These are phyloP conservation scores for Drosophila lini DNA, from an alignment of 1,140 invertebrate genomes.

Conservation along the genomic window DNA sequence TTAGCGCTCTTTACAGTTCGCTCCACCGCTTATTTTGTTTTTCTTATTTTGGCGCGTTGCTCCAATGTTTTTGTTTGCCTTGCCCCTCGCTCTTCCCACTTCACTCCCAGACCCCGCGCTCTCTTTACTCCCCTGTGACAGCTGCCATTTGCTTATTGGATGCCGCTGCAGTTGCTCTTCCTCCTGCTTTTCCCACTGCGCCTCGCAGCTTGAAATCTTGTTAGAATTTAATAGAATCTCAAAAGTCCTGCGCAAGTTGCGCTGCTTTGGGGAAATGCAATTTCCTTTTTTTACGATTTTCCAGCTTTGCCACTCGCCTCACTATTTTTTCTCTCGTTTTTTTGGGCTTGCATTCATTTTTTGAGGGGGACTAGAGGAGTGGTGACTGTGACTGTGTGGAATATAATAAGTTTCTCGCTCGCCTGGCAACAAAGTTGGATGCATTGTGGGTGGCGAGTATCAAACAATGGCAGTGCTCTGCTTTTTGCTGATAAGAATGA, in stretches of 20 bases:
- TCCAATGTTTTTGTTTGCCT: slow-evolving; percentile 61
- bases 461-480: slow-evolving; percentile 38
- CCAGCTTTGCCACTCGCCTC: slow-evolving; percentile 42
- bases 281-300: slow-evolving; percentile 80
- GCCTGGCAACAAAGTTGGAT: slow-evolving; percentile 74
- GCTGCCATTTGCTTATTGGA: slow-evolving; percentile 76
- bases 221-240: slow-evolving; percentile 82
- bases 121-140: slow-evolving; percentile 31
- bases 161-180: slow-evolving; percentile 44
- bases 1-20: slow-evolving; percentile 37
- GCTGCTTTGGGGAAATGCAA: slow-evolving; percentile 77
- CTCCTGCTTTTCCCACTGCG: not conserved
- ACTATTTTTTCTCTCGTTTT: slow-evolving; percentile 41
- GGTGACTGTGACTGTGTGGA: slow-evolving; percentile 4
- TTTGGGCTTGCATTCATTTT: slow-evolving; percentile 58
- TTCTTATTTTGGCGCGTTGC: slow-evolving; percentile 41
- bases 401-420: slow-evolving; percentile 71
- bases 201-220: slow-evolving; percentile 77
- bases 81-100: not conserved
- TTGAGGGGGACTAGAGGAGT: slow-evolving; percentile 44
- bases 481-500: slow-evolving; percentile 79
- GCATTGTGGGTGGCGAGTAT: slow-evolving; percentile 51
- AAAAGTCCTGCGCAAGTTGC: slow-evolving; percentile 80
- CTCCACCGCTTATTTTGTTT: slow-evolving; percentile 9
- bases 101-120: not conserved